Base-by-base conservation (phyloP, 2,797 vertebrate species). In the Harpagifer antarcticus region DNA sequence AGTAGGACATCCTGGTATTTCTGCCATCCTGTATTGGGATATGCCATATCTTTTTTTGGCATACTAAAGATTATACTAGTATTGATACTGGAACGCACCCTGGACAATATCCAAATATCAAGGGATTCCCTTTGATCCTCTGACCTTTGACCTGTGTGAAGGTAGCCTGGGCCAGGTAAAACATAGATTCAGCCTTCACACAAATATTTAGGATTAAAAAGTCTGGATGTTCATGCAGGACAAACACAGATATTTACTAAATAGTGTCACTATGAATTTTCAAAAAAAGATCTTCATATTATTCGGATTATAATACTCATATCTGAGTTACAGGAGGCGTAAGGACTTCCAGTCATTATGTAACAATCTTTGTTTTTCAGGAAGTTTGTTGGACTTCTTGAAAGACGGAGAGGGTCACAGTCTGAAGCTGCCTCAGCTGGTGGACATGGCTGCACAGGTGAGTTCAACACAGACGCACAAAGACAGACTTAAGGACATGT, bases 391-490 rank as follows among this genome's bases (percentile, higher is more conserved):
- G 94, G 98, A 99, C 83, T 99, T 99, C 89, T 90, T 99, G 47
- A 99, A 98, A 92, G 95, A 96, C 0, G 96, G 92, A 2, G 95
- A 97, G 0, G 97, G 97, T 0, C 96, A 93, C 79, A 91, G 79
- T 88, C 91, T 99, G 84, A 97, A 94, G 85, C 92, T 99, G 82
- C 97, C 98, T 70, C 96, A 99, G 33, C 91, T 99, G 88, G 98
- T 99, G 76, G 98, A 99, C 91, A 99, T 99, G 97, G 95, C 97
- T 58, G 96, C 97, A 20, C 98, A 99, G 96, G 98, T 97, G 92
- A 54, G 60, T 62, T 66, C 23, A 23, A 67, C 31, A 20, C n/a
- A 49, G 3, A 59, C 68, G 47, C 69, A 44, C 52, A 5, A 8
- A 0, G 5, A 19, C 2, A 40, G 2, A 37, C 15, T 9, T 11